phyloP scores from a whole-genome alignment of 2,797 vertebrate genomes.

The Thunnus albacares region DNA sequence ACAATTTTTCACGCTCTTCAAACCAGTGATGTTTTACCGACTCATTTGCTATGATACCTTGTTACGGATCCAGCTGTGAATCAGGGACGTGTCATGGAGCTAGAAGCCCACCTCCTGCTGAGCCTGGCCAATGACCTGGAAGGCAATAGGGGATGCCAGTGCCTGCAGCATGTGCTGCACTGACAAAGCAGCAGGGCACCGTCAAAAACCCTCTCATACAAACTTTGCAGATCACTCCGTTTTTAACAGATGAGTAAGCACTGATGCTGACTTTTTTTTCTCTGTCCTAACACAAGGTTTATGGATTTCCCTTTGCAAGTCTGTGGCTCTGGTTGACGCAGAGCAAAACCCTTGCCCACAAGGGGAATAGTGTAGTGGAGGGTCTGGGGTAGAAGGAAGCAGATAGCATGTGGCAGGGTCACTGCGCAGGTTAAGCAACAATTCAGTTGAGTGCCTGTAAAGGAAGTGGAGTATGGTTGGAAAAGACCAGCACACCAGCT shows the following conservation, averaged over 20 bases:
- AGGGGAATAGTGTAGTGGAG: conserved; percentile 75
- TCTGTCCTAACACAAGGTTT: conserved; percentile 79
- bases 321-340: conserved; percentile 77
- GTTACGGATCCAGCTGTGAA: conserved; percentile 90
- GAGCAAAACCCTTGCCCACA: conserved; percentile 74
- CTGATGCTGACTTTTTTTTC: conserved; percentile 75
- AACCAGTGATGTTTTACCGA: conserved; percentile 91
- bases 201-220: conserved; percentile 89
- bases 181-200: conserved; percentile 92
- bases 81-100: conserved; percentile 88
- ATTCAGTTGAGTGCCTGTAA: conserved; percentile 84
- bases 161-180: conserved; percentile 90
- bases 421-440: conserved; percentile 88
- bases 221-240: conserved; percentile 88
- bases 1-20: conserved; percentile 89
- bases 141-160: conserved; percentile 88
- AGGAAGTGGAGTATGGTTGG: conserved; percentile 71
- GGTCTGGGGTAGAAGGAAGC: conserved; percentile 69
- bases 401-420: conserved; percentile 87
- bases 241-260: conserved; percentile 94
- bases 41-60: conserved; percentile 91
- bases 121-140: conserved; percentile 92
- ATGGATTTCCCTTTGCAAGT: conserved; percentile 80
- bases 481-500: conserved; percentile 71
- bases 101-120: conserved; percentile 85